Evolutionary conservation across 2,797 vertebrate genomes (phyloP), one percentile per base, ranked within the genome.

Genomic region (Halcyon badia): DNA sequence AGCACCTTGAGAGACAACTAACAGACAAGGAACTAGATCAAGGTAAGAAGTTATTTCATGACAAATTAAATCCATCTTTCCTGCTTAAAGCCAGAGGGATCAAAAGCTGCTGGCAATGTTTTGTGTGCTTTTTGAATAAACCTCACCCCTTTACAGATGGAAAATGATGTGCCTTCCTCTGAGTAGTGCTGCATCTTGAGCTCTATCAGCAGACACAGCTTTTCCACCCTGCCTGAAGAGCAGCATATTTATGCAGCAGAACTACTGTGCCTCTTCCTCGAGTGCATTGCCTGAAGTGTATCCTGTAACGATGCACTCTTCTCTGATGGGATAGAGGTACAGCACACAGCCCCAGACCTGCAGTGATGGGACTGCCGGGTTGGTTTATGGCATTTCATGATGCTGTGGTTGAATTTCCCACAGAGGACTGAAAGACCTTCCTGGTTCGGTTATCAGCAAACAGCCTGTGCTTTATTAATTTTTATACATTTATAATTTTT

Each of bases 1-100:
- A 99, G 91, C 99, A 99, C 98, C 98, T 99, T 90, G 99, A 99
- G 97, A 98, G 94, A 94, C 99, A 98, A 90, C 98, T 99, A 19
- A 97, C 98, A 9, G 98, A 99, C 95, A 98, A 98, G 83, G 98
- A 99, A 73, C 97, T 96, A 93, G 99, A 99, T 93, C 98, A 98
- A 97, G 99, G 99, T 99, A 96, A 97, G 95, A 56, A 14, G 35
- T 88, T 84, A 57, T 85, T 90, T 89, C 33, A 62, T 83, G 57
- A 77, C 56, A 57, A 58, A 66, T 75, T 42, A 80, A 85, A 89
- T 84, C 49, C 52, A 31, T 71, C 39, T 85, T 83, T 78, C 9
- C 37, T 90, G 48, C 57, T 56, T 62, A 66, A 68, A 90, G 26
- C 52, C 52, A 20, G 48, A 61, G 51, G 51, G 60, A 80, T 82